Base-by-base conservation (phyloP, 2,888 invertebrate species). In the Amblyteles armatorius region DNA sequence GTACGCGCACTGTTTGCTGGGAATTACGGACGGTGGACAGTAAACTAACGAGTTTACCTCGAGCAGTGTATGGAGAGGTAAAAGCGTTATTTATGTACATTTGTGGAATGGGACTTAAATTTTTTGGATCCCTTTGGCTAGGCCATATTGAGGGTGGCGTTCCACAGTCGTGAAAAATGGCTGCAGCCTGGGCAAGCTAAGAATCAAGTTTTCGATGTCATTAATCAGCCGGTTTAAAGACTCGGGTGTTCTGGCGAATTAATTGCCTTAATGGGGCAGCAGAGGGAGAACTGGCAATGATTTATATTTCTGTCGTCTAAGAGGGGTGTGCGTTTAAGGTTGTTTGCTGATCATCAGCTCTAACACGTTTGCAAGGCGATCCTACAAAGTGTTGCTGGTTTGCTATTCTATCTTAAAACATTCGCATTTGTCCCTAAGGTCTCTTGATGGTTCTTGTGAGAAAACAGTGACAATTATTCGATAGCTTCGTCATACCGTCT, bases 11-110 rank as follows among this genome's bases (percentile, higher is more conserved):
- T 48, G 79, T 60, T 79, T 50, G 60, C 57, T 71, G 69, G 69
- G 86, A 87, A 87, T 87, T 86, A 86, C 87, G 85, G 84, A 90
- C 87, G 86, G 82, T 86, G 87, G 88, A 88, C 90, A 87, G 90
- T 88, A 88, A 90, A 90, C 88, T 90, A 90, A 90, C 88, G 86
- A 89, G 84, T 84, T 91, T 89, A 90, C 85, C 84, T 71, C 63
- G 44, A 67, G 40, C 78, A 57, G 5, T 57, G 11, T 57, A 57
- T 26, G 57, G 22, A 57, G 57, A 26, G 57, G 57, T 57, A 22
- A 26, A 69, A 60, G 55, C 29, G 33, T 60, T 71, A 44, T 68
- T 68, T 40, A 22, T 68, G 13, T 26, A 11, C 44, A 36, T 68
- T n/a, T 22, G n/a, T 44, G 22, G 48, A 22, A 22, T 50, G 40